Evolutionary conservation across 2,113 vertebrate species (phyloP).

Genomic region (Clarias magur): DNA sequence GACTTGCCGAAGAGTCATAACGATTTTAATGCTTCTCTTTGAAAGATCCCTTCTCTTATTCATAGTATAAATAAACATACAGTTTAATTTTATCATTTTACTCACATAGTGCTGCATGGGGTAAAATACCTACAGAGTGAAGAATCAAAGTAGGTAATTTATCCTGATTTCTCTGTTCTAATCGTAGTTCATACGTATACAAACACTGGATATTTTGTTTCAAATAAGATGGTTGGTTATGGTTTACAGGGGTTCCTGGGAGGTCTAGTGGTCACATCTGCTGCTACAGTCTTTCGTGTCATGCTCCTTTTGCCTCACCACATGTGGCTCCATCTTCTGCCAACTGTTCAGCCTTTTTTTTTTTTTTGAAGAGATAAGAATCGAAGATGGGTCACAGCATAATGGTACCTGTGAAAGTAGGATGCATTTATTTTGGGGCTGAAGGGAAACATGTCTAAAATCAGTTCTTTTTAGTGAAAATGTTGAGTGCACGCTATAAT

Average conservation of each 20-base stretch:
- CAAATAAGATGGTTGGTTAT: not conserved
- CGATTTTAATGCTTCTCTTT: not conserved
- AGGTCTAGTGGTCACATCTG: not conserved
- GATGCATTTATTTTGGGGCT: not conserved
- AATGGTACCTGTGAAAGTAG: not conserved
- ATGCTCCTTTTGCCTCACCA: constrained; percentile 1
- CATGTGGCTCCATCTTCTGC: constrained; percentile 1
- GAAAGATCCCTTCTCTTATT: not conserved
- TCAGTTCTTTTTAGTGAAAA: not conserved
- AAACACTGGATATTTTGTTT: not conserved
- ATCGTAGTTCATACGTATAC: not conserved
- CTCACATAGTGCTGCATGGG: not conserved
- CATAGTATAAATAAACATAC: not conserved
- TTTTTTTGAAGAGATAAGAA: not conserved
- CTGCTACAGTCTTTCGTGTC: not conserved
- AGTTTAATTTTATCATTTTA: no score
- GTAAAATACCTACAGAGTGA: not conserved
- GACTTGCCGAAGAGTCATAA: not conserved
- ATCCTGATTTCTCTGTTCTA: not conserved
- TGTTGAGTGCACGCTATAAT: not conserved
- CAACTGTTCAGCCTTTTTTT: constrained; percentile 1
- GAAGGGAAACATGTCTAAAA: not conserved
- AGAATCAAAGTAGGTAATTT: not conserved
- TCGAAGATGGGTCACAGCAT: not conserved
- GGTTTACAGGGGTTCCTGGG: not conserved